Conservation (phyloP, 2,888 invertebrate species). For the Oscheius sp. region DNA sequence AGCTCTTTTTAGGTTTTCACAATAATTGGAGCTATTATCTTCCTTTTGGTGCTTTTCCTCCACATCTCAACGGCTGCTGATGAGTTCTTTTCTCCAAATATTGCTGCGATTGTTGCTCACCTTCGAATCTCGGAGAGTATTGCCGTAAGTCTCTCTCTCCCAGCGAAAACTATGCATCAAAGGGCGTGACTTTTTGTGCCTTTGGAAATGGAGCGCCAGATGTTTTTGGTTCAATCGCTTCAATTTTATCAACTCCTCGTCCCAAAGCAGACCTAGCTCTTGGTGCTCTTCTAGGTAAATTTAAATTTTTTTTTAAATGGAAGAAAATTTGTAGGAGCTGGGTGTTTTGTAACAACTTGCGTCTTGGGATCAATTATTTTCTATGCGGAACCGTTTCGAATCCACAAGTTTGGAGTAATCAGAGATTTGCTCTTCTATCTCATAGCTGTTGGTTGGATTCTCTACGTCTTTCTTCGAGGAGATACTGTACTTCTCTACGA, state of each 20-base stretch:
- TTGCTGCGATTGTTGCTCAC: slow-evolving; percentile 72
- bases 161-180: neutral
- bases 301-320: slow-evolving; percentile 64
- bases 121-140: slow-evolving; percentile 73
- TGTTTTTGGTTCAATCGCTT: slow-evolving; percentile 77
- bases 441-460: slow-evolving; percentile 73
- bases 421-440: slow-evolving; percentile 75
- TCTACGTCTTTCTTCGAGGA: slow-evolving; percentile 73
- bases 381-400: slow-evolving; percentile 74
- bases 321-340: slow-evolving; percentile 73
- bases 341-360: slow-evolving; percentile 76
- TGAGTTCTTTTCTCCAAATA: slow-evolving; percentile 70
- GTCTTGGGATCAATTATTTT: slow-evolving; percentile 76
- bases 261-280: slow-evolving; percentile 72
- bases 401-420: slow-evolving; percentile 56
- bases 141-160: slow-evolving; percentile 70
- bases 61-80: slow-evolving; percentile 60
- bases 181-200: slow-evolving; percentile 79
- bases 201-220: slow-evolving; percentile 81
- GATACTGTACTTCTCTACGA: slow-evolving; percentile 72
- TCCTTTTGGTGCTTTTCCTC: slow-evolving; percentile 56
- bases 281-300: slow-evolving; percentile 71
- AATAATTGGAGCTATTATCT: slow-evolving; percentile 43
- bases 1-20: slow-evolving; percentile 36
- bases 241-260: slow-evolving; percentile 69